These are phyloP conservation scores for Sylvia atricapilla DNA, from an alignment of 2,113 vertebrate genomes.

Conservation along the genomic window DNA sequence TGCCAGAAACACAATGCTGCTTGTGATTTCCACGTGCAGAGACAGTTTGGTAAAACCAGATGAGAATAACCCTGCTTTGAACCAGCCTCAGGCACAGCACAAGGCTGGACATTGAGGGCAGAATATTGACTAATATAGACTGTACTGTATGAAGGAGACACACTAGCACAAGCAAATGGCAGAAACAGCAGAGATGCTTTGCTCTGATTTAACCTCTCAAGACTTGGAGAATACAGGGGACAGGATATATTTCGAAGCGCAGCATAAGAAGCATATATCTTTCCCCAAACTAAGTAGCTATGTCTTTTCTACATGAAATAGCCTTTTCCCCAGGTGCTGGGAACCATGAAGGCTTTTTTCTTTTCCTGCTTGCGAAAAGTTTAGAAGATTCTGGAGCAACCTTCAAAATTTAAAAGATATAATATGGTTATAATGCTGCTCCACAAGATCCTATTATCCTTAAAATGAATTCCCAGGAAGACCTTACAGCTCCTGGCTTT, in stretches of 20 bases:
- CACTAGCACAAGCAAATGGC: neutral
- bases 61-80: neutral
- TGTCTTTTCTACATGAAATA: neutral
- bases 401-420: neutral
- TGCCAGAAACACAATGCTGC: neutral
- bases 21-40: neutral
- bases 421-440: neutral
- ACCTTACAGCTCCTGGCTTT: neutral
- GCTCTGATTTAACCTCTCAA: neutral
- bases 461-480: neutral
- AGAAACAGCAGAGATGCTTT: neutral
- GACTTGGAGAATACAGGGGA: fast-evolving
- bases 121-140: neutral
- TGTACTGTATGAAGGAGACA: neutral
- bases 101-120: neutral
- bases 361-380: neutral
- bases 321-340: neutral
- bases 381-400: neutral
- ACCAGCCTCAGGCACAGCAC: neutral
- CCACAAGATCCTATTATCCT: neutral
- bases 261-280: neutral
- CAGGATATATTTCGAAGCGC: neutral
- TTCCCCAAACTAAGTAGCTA: neutral
- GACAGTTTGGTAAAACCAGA: neutral
- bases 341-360: neutral